Percentiles rank a stretch among this genome's conserved stretches.
Conservation (phyloP, 2,113 vertebrate genomes). For the Nothobranchius furzeri region DNA sequence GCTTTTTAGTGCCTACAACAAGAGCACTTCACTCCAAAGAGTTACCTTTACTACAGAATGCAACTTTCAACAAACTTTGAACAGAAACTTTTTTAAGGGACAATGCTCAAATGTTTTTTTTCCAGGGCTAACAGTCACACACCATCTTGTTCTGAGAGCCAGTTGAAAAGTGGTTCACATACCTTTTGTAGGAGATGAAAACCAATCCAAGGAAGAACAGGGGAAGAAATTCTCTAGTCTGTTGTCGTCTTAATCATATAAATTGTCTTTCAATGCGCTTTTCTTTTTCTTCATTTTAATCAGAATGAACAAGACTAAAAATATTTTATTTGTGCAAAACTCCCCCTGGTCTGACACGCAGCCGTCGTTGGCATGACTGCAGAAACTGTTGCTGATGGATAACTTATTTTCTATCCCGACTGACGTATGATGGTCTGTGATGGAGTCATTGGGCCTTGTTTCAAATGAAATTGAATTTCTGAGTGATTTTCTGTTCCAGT, state of each 20-base stretch:
- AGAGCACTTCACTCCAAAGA: slow-evolving; percentile 98
- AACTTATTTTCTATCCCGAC: slow-evolving; percentile 56
- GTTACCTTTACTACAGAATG: slow-evolving; percentile 82
- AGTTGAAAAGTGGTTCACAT: slow-evolving; percentile 54
- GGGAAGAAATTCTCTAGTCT: slow-evolving; percentile 61
- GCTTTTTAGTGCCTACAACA: slow-evolving; percentile 96
- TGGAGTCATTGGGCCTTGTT: slow-evolving; percentile 70
- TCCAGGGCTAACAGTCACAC: slow-evolving; percentile 28
- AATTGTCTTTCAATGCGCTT: slow-evolving; percentile 16
- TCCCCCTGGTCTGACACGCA: slow-evolving; percentile 38
- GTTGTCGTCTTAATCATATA: slow-evolving; percentile 51
- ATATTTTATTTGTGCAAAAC: slow-evolving; percentile 8
- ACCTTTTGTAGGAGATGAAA: slow-evolving; percentile 66
- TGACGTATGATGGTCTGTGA: slow-evolving; percentile 72
- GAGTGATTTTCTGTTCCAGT: slow-evolving; percentile 88
- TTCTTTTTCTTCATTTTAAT: slow-evolving; percentile 4
- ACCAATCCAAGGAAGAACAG: slow-evolving; percentile 69
- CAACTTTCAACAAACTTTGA: slow-evolving; percentile 64
- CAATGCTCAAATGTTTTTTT: slow-evolving; percentile 24
- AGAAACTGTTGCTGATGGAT: slow-evolving; percentile 78
- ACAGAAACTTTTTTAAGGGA: slow-evolving; percentile 62
- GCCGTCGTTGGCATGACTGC: slow-evolving; percentile 81
- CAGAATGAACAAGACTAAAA: slow-evolving; percentile 27
- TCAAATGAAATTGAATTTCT: slow-evolving; percentile 69
- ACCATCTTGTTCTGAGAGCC: slow-evolving; percentile 54